Conservation (phyloP, 2,113 vertebrate species). For the Sander lucioperca region DNA sequence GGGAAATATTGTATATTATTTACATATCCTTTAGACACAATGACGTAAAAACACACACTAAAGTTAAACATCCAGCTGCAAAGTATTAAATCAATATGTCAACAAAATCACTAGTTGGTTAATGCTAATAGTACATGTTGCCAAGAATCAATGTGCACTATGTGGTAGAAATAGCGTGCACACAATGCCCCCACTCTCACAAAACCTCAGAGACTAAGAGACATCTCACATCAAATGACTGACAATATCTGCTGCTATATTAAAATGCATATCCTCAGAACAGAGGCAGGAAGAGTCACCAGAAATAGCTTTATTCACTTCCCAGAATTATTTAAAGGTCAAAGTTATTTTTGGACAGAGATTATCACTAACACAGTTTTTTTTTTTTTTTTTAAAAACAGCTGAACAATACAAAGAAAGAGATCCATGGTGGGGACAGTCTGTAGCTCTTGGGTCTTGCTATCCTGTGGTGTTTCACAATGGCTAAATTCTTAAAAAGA, state of each 20-base stretch:
- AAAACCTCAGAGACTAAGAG: neutral
- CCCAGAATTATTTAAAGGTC: conserved; percentile 57
- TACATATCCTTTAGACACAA: neutral
- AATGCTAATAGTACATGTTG: neutral
- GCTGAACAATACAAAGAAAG: conserved; percentile 25
- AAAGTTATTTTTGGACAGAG: conserved; percentile 50
- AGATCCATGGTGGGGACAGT: neutral
- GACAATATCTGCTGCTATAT: conserved; percentile 37
- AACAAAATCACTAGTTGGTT: neutral
- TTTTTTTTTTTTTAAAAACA: neutral
- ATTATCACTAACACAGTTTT: conserved; percentile 31
- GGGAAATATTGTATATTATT: neutral
- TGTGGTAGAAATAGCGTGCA: neutral
- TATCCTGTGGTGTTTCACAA: conserved; percentile 13
- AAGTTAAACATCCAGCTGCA: neutral
- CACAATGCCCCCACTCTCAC: neutral
- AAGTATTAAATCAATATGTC: neutral
- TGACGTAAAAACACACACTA: neutral
- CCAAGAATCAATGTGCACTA: neutral
- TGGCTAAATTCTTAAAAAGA: neutral
- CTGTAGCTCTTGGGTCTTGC: conserved; percentile 5
- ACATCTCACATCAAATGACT: conserved; percentile 7
- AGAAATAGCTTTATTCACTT: conserved; percentile 60
- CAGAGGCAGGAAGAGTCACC: conserved; percentile 55
- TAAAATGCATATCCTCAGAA: conserved; percentile 47